These are phyloP conservation scores for Enhydra lutris DNA, from an alignment of 2,113 vertebrate genomes.

Conservation along the genomic window DNA sequence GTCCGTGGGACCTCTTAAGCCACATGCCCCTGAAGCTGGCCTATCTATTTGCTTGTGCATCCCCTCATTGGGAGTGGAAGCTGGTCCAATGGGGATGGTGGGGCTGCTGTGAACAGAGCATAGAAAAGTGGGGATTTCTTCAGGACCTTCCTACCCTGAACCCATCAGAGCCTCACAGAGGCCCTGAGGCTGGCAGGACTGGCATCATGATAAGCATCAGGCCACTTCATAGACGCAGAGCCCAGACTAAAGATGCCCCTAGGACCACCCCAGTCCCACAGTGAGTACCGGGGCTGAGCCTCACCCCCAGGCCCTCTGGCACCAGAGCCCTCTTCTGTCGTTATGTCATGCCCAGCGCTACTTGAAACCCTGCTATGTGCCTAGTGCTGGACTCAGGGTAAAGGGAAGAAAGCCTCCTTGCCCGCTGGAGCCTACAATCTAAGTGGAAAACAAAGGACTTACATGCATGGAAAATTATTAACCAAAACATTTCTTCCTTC, in stretches of 20 bases:
- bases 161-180: neutral
- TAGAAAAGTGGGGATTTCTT: neutral
- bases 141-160: neutral
- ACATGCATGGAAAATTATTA: neutral
- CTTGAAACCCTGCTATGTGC: neutral
- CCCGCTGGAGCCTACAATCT: neutral
- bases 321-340: neutral
- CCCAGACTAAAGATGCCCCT: neutral
- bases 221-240: neutral
- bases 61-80: neutral
- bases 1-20: neutral
- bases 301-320: neutral
- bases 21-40: neutral
- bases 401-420: neutral
- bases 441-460: neutral
- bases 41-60: neutral
- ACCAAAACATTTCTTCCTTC: neutral
- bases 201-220: neutral
- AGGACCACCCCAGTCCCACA: neutral
- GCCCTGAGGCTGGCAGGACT: neutral
- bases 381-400: neutral
- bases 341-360: neutral
- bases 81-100: neutral
- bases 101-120: neutral
- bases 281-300: neutral